phyloP scores from a whole-genome alignment of 2,797 vertebrate species.

The Manis pentadactyla region DNA sequence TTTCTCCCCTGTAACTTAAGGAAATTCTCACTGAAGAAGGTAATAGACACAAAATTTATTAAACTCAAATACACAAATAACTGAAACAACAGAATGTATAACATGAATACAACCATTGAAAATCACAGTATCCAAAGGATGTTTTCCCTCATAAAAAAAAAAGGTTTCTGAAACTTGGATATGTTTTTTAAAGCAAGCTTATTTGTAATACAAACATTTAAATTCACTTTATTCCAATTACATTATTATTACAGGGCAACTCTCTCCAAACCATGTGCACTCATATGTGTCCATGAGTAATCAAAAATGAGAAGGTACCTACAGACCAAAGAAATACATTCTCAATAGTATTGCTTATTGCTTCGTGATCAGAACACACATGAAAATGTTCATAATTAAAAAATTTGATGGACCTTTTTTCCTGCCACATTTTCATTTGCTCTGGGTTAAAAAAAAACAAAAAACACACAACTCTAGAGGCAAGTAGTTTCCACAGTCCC shows the following conservation, averaged over 20 bases:
- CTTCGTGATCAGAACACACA: background rate
- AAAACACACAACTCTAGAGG: background rate
- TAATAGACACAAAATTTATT: background rate
- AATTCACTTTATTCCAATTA: background rate
- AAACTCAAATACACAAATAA: background rate
- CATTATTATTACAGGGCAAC: background rate
- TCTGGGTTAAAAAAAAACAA: background rate
- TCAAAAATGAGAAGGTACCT: background rate
- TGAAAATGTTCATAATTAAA: background rate
- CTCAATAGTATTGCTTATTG: background rate
- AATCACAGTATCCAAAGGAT: background rate
- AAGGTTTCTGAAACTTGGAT: background rate
- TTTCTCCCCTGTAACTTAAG: background rate
- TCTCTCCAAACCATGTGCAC: background rate
- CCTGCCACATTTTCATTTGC: background rate
- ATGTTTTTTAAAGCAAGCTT: background rate
- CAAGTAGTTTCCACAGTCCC: conserved; percentile 20
- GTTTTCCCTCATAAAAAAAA: background rate
- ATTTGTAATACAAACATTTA: background rate
- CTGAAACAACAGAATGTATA: background rate
- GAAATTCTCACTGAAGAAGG: background rate
- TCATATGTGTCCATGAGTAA: background rate
- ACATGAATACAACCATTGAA: background rate
- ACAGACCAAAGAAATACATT: background rate
- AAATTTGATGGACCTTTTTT: background rate